These are phyloP conservation scores for Sacculina carcini DNA, from an alignment of 2,888 invertebrate species.

Conservation along the genomic window DNA sequence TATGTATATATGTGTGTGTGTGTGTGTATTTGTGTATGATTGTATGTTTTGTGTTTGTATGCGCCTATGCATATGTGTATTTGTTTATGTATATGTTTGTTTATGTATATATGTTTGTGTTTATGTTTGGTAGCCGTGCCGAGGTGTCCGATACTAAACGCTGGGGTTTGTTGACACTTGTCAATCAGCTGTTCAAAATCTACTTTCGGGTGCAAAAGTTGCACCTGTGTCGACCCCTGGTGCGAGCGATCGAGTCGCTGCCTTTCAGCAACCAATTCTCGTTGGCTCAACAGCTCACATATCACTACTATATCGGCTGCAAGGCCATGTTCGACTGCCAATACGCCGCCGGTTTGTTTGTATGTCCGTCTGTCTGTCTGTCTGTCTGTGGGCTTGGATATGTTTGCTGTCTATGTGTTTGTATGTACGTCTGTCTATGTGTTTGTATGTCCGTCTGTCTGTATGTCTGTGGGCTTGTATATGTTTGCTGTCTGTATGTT, in stretches of 20 bases:
- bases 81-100: slow-evolving; percentile 1
- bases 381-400: not conserved
- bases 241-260: slow-evolving; percentile 82
- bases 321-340: slow-evolving; percentile 98
- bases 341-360: slow-evolving; percentile 39
- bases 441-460: too few species aligned
- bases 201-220: slow-evolving; percentile 77
- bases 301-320: slow-evolving; percentile 84
- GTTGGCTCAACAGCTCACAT: slow-evolving; percentile 79
- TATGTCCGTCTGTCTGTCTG: too few species aligned
- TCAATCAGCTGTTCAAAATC: slow-evolving; percentile 91
- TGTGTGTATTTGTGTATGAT: too few species aligned
- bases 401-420: not conserved
- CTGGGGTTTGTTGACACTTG: slow-evolving; percentile 80
- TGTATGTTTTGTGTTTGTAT: too few species aligned
- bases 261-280: slow-evolving; percentile 68
- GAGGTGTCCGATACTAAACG: slow-evolving; percentile 75
- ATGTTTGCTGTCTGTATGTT: not conserved
- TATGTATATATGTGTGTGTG: too few species aligned
- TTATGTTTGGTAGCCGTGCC: slow-evolving; percentile 31
- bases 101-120: slow-evolving; percentile 4
- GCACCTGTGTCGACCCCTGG: slow-evolving; percentile 73
- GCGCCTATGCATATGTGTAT: too few species aligned
- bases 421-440: too few species aligned
- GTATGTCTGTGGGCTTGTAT: too few species aligned